These are phyloP conservation scores for Camelus bactrianus DNA, from an alignment of 2,113 vertebrate species.

Conservation along the genomic window DNA sequence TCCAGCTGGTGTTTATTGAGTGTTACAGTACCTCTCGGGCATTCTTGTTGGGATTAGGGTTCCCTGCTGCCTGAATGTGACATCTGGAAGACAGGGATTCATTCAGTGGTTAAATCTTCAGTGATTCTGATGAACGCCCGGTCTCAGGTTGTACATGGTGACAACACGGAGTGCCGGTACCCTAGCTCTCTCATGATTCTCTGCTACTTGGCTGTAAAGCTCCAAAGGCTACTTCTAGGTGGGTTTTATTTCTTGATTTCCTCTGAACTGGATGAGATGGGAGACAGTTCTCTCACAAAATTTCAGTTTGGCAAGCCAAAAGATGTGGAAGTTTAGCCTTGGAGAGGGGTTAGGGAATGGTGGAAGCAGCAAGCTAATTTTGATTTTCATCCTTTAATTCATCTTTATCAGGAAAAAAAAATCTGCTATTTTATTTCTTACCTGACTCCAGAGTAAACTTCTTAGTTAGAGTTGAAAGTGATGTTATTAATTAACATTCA, in stretches of 20 bases:
- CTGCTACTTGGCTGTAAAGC: not conserved
- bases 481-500: not conserved
- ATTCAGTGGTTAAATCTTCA: not conserved
- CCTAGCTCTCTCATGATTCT: not conserved
- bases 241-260: not conserved
- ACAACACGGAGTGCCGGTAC: not conserved
- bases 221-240: not conserved
- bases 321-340: not conserved
- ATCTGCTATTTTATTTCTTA: not conserved
- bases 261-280: not conserved
- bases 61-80: not conserved
- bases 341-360: not conserved
- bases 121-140: not conserved
- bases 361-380: not conserved
- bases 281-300: not conserved
- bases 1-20: not conserved
- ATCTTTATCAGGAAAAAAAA: not conserved
- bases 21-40: not conserved
- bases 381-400: not conserved
- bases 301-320: not conserved
- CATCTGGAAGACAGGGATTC: not conserved
- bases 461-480: not conserved
- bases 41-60: not conserved
- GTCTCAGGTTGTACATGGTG: not conserved
- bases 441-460: not conserved